Evolutionary conservation across 2,113 vertebrate species (phyloP).

Genomic region (Siphamia tubifer): DNA sequence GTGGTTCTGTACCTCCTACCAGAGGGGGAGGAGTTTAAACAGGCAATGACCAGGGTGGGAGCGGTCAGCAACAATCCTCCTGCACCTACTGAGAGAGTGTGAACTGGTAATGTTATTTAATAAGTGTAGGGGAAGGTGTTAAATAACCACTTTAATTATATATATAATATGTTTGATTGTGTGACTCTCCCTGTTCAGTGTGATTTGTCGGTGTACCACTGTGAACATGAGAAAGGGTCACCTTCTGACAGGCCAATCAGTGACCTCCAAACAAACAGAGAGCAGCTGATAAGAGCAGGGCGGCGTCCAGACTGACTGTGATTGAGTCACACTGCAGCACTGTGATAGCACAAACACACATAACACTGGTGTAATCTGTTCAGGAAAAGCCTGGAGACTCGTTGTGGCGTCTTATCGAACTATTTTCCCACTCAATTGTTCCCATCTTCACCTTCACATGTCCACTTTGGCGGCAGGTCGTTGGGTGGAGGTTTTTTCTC

Average conservation of each 20-base stretch:
- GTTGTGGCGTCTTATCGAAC: not conserved
- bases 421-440: not conserved
- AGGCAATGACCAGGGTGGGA: too few species aligned
- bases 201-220: not conserved
- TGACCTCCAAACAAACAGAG: not conserved
- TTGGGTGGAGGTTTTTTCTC: too few species aligned
- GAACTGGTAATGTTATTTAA: too few species aligned
- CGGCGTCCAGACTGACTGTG: not conserved
- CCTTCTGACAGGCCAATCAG: not conserved
- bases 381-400: constrained; percentile 19
- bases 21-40: too few species aligned
- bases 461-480: not conserved
- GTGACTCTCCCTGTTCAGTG: too few species aligned
- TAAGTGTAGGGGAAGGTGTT: too few species aligned
- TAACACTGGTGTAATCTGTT: not conserved
- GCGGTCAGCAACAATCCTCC: too few species aligned
- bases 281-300: constrained; percentile 38
- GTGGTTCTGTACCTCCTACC: too few species aligned
- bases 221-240: constrained; percentile 28
- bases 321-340: not conserved
- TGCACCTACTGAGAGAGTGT: too few species aligned
- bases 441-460: not conserved
- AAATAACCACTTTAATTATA: too few species aligned
- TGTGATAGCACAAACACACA: not conserved
- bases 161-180: too few species aligned